These are phyloP conservation scores for Octodon degus DNA, from an alignment of 2,113 vertebrate genomes.

Conservation along the genomic window DNA sequence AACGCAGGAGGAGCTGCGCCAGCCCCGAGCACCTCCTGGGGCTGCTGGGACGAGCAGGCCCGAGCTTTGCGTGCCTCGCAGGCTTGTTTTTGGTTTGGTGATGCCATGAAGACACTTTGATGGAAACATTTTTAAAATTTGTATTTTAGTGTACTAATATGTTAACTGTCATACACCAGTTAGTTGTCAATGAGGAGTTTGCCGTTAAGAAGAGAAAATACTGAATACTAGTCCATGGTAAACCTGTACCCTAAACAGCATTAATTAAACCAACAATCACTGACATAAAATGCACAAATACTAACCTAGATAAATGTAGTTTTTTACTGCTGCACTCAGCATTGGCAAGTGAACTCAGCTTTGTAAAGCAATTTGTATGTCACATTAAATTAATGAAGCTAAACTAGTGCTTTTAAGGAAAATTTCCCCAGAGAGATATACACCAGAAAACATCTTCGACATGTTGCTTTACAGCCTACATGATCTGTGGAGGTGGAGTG, in stretches of 20 bases:
- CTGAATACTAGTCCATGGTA: not conserved
- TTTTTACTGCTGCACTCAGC: not conserved
- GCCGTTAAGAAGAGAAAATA: not conserved
- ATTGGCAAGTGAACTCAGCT: not conserved
- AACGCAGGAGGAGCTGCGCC: not conserved
- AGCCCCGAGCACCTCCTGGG: not conserved
- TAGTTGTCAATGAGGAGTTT: not conserved
- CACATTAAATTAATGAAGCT: not conserved
- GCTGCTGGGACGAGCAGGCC: not conserved
- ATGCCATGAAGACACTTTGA: not conserved
- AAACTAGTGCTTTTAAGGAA: not conserved
- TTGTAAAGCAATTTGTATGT: not conserved
- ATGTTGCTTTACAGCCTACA: not conserved
- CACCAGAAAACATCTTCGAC: not conserved
- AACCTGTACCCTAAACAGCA: slow-evolving; percentile 18
- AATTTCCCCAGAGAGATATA: not conserved
- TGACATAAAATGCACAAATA: not conserved
- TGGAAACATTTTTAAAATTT: slow-evolving; percentile 3
- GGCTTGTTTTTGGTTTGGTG: not conserved
- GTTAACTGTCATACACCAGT: not conserved
- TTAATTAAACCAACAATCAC: not conserved
- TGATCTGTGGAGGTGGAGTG: not conserved
- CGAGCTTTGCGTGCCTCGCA: not conserved
- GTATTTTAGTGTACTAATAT: not conserved
- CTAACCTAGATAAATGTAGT: not conserved